Evolutionary conservation across 2,113 vertebrate species (phyloP).

Genomic region (Phasianus colchicus): DNA sequence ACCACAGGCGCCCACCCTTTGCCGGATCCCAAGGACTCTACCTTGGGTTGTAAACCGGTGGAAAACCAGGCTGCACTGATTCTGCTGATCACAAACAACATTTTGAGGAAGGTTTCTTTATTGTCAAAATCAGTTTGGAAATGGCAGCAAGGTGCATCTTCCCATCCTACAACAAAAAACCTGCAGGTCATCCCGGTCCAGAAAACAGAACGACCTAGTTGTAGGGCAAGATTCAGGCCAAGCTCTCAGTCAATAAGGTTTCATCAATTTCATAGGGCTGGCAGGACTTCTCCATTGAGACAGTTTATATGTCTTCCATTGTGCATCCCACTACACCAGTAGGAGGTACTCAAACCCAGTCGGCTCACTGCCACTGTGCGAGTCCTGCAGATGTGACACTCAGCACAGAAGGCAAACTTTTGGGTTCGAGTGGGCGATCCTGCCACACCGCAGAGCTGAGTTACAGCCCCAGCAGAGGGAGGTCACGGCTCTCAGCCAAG

Average conservation of each 20-base stretch:
- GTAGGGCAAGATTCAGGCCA: constrained; percentile 45
- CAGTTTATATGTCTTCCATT: background rate
- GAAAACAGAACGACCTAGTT: background rate
- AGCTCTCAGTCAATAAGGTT: constrained; percentile 1
- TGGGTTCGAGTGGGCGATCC: accelerated
- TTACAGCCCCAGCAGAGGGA: accelerated
- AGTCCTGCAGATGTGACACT: background rate
- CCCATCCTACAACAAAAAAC: background rate
- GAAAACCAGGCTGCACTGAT: background rate
- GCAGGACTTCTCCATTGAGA: background rate
- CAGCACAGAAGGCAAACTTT: background rate
- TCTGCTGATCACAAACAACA: background rate
- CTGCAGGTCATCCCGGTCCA: background rate
- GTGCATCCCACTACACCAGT: accelerated
- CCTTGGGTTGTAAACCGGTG: accelerated
- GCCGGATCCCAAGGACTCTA: background rate
- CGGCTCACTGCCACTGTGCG: background rate
- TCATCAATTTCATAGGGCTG: constrained; percentile 28
- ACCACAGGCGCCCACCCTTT: background rate
- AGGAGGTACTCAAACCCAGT: background rate
- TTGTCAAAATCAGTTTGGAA: background rate
- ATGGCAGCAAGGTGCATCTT: accelerated
- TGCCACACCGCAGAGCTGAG: background rate
- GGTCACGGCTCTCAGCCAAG: background rate
- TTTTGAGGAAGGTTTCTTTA: background rate